Conservation (phyloP, 2,888 invertebrate genomes). For the Cetonia aurata region DNA sequence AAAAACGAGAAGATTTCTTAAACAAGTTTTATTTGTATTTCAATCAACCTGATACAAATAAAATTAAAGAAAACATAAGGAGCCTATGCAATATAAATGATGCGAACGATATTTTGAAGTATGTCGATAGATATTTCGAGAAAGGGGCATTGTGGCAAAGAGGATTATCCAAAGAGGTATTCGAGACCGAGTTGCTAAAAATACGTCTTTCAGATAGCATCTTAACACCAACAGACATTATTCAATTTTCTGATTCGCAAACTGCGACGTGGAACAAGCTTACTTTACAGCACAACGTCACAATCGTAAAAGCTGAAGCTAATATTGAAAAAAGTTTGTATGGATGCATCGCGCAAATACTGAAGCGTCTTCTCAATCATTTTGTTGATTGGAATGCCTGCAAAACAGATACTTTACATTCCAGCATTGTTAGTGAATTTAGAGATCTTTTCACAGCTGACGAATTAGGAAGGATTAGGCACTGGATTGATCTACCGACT, state of each 20-base stretch:
- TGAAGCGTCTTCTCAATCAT: neutral
- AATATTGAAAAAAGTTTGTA: constrained; percentile 8
- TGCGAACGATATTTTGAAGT: neutral
- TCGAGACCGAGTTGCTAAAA: constrained; percentile 19
- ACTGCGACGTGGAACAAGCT: constrained; percentile 1
- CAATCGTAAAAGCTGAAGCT: neutral
- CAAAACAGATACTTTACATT: neutral
- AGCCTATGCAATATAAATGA: neutral
- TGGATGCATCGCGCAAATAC: constrained; percentile 1
- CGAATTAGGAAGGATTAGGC: neutral
- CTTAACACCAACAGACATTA: constrained; percentile 10
- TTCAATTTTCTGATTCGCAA: neutral
- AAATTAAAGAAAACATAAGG: neutral
- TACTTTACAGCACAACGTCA: neutral
- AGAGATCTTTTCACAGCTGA: neutral
- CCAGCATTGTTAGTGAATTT: neutral
- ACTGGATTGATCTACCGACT: neutral
- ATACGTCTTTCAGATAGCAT: constrained; percentile 11
- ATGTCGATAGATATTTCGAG: neutral
- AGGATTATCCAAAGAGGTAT: constrained; percentile 1
- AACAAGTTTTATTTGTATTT: constrained; percentile 13
- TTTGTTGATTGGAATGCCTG: neutral
- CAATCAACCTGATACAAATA: neutral
- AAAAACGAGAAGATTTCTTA: neutral
- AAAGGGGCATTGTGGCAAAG: neutral